Evolutionary conservation across 2,888 invertebrate species (phyloP).

Genomic region (Tenthredo notha): DNA sequence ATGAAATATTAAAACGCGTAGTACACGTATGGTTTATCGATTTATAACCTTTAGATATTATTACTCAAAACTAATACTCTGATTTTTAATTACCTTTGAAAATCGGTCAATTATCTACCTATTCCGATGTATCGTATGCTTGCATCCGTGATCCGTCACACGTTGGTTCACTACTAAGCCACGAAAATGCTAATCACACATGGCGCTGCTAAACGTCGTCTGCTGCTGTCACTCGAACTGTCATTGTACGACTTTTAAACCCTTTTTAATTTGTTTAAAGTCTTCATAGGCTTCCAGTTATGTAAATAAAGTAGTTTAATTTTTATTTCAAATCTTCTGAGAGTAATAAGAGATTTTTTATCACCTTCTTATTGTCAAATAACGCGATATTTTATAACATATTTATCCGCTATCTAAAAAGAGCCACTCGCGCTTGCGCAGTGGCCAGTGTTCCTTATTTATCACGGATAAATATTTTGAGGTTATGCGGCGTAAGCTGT

Average conservation of each 20-base stretch:
- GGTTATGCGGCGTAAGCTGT: constrained; percentile 24
- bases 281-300: neutral
- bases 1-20: neutral
- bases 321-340: neutral
- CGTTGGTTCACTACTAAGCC: constrained; percentile 58
- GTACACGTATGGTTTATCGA: neutral
- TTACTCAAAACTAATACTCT: neutral
- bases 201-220: constrained; percentile 41
- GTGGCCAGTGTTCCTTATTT: neutral
- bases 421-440: constrained; percentile 11
- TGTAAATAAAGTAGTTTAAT: neutral
- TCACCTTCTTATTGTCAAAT: neutral
- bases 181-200: neutral
- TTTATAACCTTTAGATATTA: neutral
- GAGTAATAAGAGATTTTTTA: neutral
- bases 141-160: constrained; percentile 56
- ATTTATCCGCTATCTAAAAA: neutral
- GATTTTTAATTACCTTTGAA: constrained; percentile 30
- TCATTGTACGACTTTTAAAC: neutral
- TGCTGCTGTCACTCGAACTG: constrained; percentile 35
- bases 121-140: constrained; percentile 41
- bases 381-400: neutral
- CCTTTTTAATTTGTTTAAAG: neutral
- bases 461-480: neutral
- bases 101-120: constrained; percentile 13